phyloP scores from a whole-genome alignment of 2,888 invertebrate species.

The Lampropteryx suffumata region DNA sequence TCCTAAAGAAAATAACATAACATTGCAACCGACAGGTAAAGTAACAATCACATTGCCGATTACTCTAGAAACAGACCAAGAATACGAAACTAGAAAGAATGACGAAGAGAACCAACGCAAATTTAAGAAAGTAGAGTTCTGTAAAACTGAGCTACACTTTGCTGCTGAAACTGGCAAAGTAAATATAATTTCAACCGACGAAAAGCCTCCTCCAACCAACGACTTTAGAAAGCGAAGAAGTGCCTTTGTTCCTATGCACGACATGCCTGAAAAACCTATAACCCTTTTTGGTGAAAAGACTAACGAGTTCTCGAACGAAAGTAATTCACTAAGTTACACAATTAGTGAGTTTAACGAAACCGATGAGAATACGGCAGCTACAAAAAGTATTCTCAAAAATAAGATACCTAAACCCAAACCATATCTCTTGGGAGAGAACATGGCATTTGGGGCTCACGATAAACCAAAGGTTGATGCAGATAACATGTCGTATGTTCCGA shows the following conservation, averaged over 20 bases:
- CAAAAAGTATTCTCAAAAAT: slow-evolving; percentile 88
- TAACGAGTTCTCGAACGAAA: slow-evolving; percentile 46
- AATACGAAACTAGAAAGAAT: slow-evolving; percentile 38
- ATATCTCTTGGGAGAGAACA: slow-evolving; percentile 88
- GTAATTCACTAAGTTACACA: slow-evolving; percentile 39
- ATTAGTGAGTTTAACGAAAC: slow-evolving; percentile 61
- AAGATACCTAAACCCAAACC: slow-evolving; percentile 89
- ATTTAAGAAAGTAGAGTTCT: slow-evolving; percentile 91
- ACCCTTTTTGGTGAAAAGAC: slow-evolving; percentile 84
- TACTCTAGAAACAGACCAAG: slow-evolving; percentile 55
- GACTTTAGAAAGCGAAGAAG: slow-evolving; percentile 88
- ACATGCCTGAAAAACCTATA: slow-evolving; percentile 79
- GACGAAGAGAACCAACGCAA: slow-evolving; percentile 72
- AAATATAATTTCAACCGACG: slow-evolving; percentile 94
- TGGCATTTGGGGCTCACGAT: slow-evolving; percentile 66
- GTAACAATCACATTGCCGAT: slow-evolving; percentile 70
- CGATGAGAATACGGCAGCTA: slow-evolving; percentile 81
- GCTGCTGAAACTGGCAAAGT: slow-evolving; percentile 93
- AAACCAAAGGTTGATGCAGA: slow-evolving; percentile 40
- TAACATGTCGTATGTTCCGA: slow-evolving; percentile 42
- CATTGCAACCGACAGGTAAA: slow-evolving; percentile 68
- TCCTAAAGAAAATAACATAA: slow-evolving; percentile 57
- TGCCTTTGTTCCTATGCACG: slow-evolving; percentile 71
- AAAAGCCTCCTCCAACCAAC: slow-evolving; percentile 92
- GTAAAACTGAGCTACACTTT: slow-evolving; percentile 94